phyloP scores from a whole-genome alignment of 2,888 invertebrate genomes.

The Anagyrus pseudococci region DNA sequence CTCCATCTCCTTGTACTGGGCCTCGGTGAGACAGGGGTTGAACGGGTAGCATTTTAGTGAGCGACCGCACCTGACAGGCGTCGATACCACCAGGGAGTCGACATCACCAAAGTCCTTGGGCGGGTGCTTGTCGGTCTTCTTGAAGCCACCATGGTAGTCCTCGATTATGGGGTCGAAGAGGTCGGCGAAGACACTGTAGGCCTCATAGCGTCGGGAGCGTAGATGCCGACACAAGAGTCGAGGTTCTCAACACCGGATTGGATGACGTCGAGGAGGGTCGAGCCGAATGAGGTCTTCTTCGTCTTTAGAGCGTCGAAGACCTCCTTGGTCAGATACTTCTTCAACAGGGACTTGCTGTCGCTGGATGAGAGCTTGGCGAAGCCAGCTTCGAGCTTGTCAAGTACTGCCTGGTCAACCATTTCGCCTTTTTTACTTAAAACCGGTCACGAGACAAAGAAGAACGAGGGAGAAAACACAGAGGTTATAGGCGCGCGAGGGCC shows the following conservation, averaged over 20 bases:
- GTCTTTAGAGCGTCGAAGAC: constrained; percentile 90
- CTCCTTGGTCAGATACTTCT: constrained; percentile 92
- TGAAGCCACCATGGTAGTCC: constrained; percentile 96
- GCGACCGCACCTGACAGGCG: constrained; percentile 95
- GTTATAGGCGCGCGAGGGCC: too few species aligned
- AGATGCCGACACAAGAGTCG: constrained; percentile 96
- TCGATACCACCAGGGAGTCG: constrained; percentile 88
- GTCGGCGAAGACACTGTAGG: constrained; percentile 90
- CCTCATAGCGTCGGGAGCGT: constrained; percentile 96
- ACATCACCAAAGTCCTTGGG: constrained; percentile 94
- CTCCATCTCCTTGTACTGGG: constrained; percentile 98
- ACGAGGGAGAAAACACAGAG: too few species aligned
- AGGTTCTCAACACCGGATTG: constrained; percentile 96
- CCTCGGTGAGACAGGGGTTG: constrained; percentile 96
- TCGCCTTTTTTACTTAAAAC: too few species aligned
- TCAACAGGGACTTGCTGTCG: constrained; percentile 94
- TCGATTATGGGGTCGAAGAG: constrained; percentile 98
- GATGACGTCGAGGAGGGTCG: constrained; percentile 90
- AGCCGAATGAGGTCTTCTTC: constrained; percentile 93
- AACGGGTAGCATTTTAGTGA: constrained; percentile 95
- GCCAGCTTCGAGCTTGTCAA: constrained; percentile 91
- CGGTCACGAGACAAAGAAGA: too few species aligned
- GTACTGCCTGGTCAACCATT: constrained; percentile 92
- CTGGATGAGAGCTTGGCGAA: constrained; percentile 86
- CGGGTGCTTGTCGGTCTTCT: constrained; percentile 93